Evolutionary conservation across 53 echinoderm and acorn worm species (phyloP).

Genomic region (Arbacia lixula): DNA sequence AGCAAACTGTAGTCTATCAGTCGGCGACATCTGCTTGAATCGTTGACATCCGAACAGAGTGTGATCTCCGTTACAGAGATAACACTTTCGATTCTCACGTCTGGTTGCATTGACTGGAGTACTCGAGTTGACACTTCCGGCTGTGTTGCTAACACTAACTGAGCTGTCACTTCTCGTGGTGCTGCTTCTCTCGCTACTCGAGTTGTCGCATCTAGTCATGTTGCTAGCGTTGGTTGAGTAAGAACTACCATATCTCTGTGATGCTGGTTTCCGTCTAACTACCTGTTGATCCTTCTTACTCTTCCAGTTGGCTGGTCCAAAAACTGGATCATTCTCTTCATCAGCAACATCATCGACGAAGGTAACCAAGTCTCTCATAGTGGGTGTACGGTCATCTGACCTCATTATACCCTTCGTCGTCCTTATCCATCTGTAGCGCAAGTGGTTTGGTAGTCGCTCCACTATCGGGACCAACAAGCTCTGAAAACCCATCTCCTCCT

Average conservation of each 20-base stretch:
- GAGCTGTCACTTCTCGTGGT: not conserved
- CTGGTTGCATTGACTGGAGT: too few relatives aligned
- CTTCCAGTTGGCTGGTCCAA: not conserved
- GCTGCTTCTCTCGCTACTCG: too few relatives aligned
- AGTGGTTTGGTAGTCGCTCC: not conserved
- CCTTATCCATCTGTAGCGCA: not conserved
- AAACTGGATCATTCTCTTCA: conserved; percentile 1
- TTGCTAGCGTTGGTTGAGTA: too few relatives aligned
- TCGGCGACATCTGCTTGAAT: conserved; percentile 46
- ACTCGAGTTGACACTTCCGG: too few relatives aligned
- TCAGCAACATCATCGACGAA: not conserved
- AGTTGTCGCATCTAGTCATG: too few relatives aligned
- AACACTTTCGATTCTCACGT: conserved; percentile 37
- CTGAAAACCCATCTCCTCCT: conserved; percentile 23
- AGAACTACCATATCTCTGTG: too few relatives aligned
- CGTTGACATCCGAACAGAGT: conserved; percentile 47
- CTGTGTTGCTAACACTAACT: too few relatives aligned
- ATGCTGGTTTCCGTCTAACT: too few relatives aligned
- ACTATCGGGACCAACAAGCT: not conserved
- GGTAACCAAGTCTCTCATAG: not conserved
- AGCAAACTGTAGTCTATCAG: conserved; percentile 48
- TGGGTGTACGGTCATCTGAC: not conserved
- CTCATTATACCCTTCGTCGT: not conserved
- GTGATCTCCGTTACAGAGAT: conserved; percentile 52
- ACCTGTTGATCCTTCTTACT: too few relatives aligned